These are phyloP conservation scores for Chloebia gouldiae DNA, from an alignment of 2,113 vertebrate genomes.

Conservation along the genomic window DNA sequence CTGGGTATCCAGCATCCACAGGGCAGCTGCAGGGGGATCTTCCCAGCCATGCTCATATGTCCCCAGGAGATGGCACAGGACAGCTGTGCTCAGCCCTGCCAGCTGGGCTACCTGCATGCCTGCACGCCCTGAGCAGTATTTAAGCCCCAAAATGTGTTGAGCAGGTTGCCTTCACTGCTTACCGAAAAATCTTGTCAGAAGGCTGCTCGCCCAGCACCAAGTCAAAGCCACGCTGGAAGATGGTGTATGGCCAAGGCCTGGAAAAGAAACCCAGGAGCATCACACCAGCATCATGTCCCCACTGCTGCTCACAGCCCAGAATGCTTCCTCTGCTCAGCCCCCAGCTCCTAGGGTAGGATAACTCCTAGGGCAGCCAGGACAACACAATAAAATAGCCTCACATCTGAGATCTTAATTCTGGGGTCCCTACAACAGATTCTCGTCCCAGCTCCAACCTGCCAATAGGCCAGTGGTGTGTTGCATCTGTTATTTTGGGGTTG, in stretches of 20 bases:
- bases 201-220: conserved; percentile 97
- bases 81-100: neutral
- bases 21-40: neutral
- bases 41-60: neutral
- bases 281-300: neutral
- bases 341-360: neutral
- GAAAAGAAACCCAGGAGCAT: conserved; percentile 21
- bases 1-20: neutral
- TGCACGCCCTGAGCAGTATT: fast-evolving
- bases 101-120: neutral
- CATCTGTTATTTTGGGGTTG: neutral
- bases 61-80: conserved; percentile 31
- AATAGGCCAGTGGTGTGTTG: fast-evolving
- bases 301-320: neutral
- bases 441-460: neutral
- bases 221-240: conserved; percentile 98
- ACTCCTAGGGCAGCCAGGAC: neutral
- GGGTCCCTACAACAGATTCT: neutral
- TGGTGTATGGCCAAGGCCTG: conserved; percentile 98
- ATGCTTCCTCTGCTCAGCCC: neutral
- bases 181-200: conserved; percentile 99
- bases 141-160: neutral
- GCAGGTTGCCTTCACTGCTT: neutral
- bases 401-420: neutral
- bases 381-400: neutral